Evolutionary conservation across 2,113 vertebrate species (phyloP), one percentile per base, ranked within the genome.

Genomic region (Xenopus laevis): DNA sequence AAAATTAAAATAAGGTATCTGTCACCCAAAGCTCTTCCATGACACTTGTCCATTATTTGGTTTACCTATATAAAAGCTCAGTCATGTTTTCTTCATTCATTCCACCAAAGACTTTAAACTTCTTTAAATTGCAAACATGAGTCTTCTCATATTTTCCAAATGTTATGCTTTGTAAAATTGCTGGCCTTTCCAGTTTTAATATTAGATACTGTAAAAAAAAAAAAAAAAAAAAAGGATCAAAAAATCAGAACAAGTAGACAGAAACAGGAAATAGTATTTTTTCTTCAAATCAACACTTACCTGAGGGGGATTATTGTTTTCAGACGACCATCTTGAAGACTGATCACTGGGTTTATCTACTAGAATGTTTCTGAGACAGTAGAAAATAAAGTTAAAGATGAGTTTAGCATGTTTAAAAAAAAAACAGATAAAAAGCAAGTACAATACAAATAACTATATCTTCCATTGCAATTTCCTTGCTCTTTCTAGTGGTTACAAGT

Each of bases 1-100:
- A 40, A 6, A 40, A 2, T 40, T 40, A 78, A 78, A 80, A 71
- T 81, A 79, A 67, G 40, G 2, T 20, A 73, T 13, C 8, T 59
- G 46, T 15, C 78, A 18, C 6, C 65, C 6, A 0, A 72, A 81
- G 11, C 17, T 75, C 71, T 53, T 16, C n/a, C 67, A 67, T 27
- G 30, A 12, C 0, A 52, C 46, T 5, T 68, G 65, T n/a, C 20
- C 72, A 27, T 15, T n/a, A 6, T 40, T 61, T n/a, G 15, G 17
- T 89, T 92, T 83, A 98, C 97, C 97, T 99, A 82, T 97, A 98
- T 79, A 99, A 87, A 8, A 99, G 91, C 77, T 99, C 97, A 7
- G 97, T 98, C 96, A 99, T 98, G 87, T 98, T 99, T 84, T 99
- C 97, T 86, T 99, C 97, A 78, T 96, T 98, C 97, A 99, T 99